Conservation (phyloP, 2,113 vertebrate species). For the Crotalus horridus region DNA sequence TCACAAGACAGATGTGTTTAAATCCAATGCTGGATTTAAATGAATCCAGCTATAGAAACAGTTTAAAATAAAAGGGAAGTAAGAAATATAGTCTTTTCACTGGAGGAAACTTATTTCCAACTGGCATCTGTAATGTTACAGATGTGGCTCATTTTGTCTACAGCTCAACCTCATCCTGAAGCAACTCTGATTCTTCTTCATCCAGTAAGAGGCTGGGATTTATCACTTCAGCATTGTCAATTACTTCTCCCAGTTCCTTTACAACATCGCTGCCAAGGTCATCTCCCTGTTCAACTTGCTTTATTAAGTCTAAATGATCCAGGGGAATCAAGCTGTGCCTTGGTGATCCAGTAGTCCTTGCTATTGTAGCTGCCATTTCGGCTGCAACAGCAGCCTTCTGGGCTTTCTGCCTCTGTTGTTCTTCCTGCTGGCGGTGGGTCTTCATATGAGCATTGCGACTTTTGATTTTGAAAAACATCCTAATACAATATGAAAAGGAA, state of each 20-base stretch:
- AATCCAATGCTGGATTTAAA: conserved; percentile 65
- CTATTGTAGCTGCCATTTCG: conserved; percentile 74
- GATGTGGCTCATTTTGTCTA: conserved; percentile 59
- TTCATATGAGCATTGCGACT: conserved; percentile 92
- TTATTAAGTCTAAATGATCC: conserved; percentile 76
- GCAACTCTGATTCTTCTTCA: conserved; percentile 72
- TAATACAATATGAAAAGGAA: conserved; percentile 56
- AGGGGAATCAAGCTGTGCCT: conserved; percentile 68
- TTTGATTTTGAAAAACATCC: conserved; percentile 89
- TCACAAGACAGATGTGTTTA: conserved; percentile 52
- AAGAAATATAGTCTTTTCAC: conserved; percentile 66
- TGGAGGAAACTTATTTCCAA: conserved; percentile 48
- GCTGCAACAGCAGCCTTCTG: conserved; percentile 76
- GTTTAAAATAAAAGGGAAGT: conserved; percentile 70
- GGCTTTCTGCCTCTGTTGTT: conserved; percentile 78
- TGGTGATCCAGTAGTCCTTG: conserved; percentile 70
- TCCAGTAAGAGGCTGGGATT: conserved; percentile 72
- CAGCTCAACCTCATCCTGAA: conserved; percentile 75
- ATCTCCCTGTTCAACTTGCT: conserved; percentile 69
- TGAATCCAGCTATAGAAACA: conserved; percentile 66
- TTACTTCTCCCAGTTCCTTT: conserved; percentile 73
- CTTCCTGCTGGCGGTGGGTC: conserved; percentile 83
- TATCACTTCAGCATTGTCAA: conserved; percentile 74
- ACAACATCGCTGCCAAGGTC: conserved; percentile 71
- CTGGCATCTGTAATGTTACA: conserved; percentile 41